Evolutionary conservation across 2,888 invertebrate genomes (phyloP), one percentile per base, ranked within the genome.

Genomic region (Andrena dorsata): DNA sequence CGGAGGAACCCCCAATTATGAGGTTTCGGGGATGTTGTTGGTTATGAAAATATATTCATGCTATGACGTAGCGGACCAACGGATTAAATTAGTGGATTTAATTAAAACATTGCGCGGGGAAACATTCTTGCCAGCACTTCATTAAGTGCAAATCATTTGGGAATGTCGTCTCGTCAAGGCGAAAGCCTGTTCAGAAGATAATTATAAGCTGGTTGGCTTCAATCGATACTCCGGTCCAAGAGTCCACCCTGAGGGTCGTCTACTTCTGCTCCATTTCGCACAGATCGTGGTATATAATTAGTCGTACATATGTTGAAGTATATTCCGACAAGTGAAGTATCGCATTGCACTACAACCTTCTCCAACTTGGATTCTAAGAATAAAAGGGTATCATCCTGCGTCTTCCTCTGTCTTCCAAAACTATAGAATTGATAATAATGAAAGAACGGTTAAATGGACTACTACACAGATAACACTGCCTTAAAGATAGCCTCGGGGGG

Each of bases 401-500:
- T 23, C 20, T 53, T 2, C 20, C 10, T 35, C 10, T 35, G 13
- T 41, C 41, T 41, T 41, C 41, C 13, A 41, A 13, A 41, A 41
- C 13, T 13, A 41, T 13, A 41, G 13, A 41, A 4, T 5, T 16
- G 16, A 41, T 41, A 41, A 41, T 41, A 41, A 41, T 41, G 16
- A 13, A 41, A 13, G 13, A 16, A 41, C 4, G 5, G 13, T 41
- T 41, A 16, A 41, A 41, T 41, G 5, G 41, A 41, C 41, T 13
- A 41, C 41, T 41, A 16, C 41, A 16, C 41, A 16, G 41, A 56
- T 30, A 63, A 23, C 20, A 16, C 2, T 10, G 61, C 53, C 26
- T 76, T 76, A 68, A 78, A 61, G 66, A 68, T 23, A 68, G 51
- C 51, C 66, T 8, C 6, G 6, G 28, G 28, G 71, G 66, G 30